Conservation (phyloP, 35 echinoderm and acorn worm genomes). For the Heliocidaris tuberculata region DNA sequence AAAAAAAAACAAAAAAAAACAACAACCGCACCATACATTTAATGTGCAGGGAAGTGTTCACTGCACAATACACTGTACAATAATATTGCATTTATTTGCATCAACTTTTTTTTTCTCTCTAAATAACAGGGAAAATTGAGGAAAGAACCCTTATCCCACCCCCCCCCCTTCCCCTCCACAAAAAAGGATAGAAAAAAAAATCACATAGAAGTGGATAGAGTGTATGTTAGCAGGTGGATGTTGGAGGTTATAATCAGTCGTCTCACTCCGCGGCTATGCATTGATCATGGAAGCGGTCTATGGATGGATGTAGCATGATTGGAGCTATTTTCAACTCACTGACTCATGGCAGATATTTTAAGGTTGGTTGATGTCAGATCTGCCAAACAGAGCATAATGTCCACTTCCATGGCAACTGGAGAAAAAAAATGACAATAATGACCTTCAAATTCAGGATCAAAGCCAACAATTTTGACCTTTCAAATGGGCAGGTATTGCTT, state of each 20-base stretch:
- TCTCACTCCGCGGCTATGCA: not conserved
- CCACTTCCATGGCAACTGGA: not conserved
- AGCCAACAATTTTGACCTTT: not conserved
- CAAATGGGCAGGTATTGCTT: not conserved
- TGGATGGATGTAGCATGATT: not conserved
- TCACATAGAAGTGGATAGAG: too few species aligned
- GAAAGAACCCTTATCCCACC: too few species aligned
- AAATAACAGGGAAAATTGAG: too few species aligned
- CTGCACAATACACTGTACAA: too few species aligned
- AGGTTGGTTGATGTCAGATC: not conserved
- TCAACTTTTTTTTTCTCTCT: too few species aligned
- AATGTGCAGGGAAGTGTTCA: too few species aligned
- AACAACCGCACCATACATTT: too few species aligned
- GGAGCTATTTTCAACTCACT: constrained; percentile 9
- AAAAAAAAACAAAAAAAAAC: too few species aligned
- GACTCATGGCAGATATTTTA: constrained; percentile 11
- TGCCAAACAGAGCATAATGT: constrained; percentile 9
- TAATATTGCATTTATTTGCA: too few species aligned
- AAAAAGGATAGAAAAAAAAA: too few species aligned
- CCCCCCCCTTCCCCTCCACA: too few species aligned
- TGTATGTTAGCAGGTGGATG: not conserved
- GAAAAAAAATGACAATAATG: constrained; percentile 18
- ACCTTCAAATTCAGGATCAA: not conserved
- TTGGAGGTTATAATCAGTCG: not conserved
- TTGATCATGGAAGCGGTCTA: not conserved